phyloP scores from a whole-genome alignment of 2,113 vertebrate genomes.

The Sturnira hondurensis region DNA sequence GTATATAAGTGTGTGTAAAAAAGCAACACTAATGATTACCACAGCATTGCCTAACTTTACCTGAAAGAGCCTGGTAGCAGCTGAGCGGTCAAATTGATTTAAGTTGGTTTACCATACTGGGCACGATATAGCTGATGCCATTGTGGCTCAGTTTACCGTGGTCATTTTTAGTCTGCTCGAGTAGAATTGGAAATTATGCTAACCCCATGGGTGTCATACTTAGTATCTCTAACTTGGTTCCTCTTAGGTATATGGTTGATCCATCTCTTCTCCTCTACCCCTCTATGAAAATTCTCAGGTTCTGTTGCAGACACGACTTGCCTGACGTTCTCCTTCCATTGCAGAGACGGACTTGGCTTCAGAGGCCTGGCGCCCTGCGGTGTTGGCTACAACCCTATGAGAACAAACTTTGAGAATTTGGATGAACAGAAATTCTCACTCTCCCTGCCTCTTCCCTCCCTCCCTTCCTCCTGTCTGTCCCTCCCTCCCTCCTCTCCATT shows the following conservation, averaged over 20 bases:
- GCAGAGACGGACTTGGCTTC: neutral
- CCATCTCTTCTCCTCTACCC: too few species aligned
- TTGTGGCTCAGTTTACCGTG: neutral
- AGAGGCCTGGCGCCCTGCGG: neutral
- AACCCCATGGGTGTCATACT: neutral
- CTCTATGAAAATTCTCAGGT: neutral
- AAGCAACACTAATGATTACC: neutral
- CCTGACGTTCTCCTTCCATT: neutral
- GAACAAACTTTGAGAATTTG: neutral
- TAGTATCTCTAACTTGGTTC: neutral
- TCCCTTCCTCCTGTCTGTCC: neutral
- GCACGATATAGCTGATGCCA: neutral
- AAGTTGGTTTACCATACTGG: neutral
- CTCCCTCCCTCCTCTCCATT: neutral
- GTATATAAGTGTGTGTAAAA: neutral
- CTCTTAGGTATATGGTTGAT: neutral
- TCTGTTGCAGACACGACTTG: neutral
- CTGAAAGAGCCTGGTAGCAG: neutral
- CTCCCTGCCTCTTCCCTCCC: rapidly evolving
- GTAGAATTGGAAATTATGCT: neutral
- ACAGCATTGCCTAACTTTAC: neutral
- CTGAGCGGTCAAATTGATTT: neutral
- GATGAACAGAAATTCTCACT: neutral
- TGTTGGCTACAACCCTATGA: neutral
- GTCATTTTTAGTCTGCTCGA: neutral